These are phyloP conservation scores for Mesaphorura yosii DNA, from an alignment of 1,140 invertebrate genomes.

Conservation along the genomic window DNA sequence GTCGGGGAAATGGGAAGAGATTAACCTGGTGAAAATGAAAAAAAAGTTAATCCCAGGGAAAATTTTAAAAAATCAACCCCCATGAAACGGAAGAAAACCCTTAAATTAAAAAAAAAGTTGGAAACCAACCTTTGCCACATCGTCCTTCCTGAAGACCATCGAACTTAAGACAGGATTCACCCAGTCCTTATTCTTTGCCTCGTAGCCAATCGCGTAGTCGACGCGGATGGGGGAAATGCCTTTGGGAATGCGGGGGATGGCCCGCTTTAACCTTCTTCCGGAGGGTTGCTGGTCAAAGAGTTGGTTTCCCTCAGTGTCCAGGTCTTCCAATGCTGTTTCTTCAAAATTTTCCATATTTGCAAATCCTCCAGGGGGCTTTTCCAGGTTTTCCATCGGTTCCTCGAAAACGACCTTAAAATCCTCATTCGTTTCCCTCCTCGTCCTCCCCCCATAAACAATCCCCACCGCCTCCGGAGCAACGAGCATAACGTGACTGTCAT, in stretches of 20 bases:
- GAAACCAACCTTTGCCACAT: constrained; percentile 64
- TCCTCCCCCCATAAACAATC: constrained; percentile 18
- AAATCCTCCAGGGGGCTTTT: too few species aligned
- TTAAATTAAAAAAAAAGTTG: not conserved
- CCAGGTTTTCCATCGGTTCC: too few species aligned
- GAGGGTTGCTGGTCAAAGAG: too few species aligned
- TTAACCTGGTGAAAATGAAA: too few species aligned
- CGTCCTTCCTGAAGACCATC: constrained; percentile 48
- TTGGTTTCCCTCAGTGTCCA: constrained; percentile 1
- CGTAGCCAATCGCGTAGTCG: constrained; percentile 67
- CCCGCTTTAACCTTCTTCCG: constrained; percentile 12
- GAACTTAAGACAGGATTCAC: constrained; percentile 81
- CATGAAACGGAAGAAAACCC: not conserved
- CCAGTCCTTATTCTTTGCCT: constrained; percentile 61
- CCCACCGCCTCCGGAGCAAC: constrained; percentile 16
- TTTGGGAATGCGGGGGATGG: constrained; percentile 18
- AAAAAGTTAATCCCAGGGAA: too few species aligned
- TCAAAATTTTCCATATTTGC: constrained; percentile 1
- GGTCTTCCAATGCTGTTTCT: not conserved
- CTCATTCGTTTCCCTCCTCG: constrained; percentile 3
- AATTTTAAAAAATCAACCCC: too few species aligned
- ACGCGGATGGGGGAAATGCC: constrained; percentile 63
- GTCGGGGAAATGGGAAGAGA: too few species aligned
- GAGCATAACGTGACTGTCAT: constrained; percentile 48
- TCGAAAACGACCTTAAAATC: too few species aligned